phyloP scores from a whole-genome alignment of 2,113 vertebrate genomes.

The Nipponia nippon region DNA sequence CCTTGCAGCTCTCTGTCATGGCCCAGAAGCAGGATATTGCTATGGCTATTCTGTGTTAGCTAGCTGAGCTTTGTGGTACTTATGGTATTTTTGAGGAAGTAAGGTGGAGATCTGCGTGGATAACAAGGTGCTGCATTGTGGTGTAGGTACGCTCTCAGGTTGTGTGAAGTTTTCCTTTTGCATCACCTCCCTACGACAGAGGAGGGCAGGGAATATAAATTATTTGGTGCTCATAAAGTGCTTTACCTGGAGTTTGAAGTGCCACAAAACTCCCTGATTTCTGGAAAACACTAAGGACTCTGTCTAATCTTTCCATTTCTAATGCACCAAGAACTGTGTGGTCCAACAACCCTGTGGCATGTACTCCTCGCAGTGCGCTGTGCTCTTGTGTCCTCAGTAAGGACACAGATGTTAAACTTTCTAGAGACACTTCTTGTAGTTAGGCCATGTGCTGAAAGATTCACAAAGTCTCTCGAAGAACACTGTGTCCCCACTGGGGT shows the following conservation, averaged over 20 bases:
- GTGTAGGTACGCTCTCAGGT: rapidly evolving
- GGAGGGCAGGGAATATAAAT: neutral
- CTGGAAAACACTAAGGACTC: neutral
- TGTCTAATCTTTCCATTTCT: neutral
- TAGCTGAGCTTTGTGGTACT: neutral
- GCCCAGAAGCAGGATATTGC: neutral
- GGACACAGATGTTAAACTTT: rapidly evolving
- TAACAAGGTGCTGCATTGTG: neutral
- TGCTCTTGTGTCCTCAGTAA: neutral
- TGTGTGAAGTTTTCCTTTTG: neutral
- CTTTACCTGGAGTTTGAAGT: neutral
- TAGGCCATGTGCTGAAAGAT: neutral
- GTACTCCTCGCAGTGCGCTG: neutral
- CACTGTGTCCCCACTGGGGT: rapidly evolving
- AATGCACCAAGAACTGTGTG: too few relatives aligned
- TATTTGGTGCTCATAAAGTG: neutral
- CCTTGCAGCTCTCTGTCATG: neutral
- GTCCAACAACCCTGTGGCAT: neutral
- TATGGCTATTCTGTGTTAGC: rapidly evolving
- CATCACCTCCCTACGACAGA: neutral
- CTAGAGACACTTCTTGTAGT: too few relatives aligned
- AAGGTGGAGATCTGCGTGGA: neutral
- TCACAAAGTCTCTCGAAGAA: neutral
- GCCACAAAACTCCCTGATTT: neutral
- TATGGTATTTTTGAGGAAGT: neutral